phyloP scores from a whole-genome alignment of 2,113 vertebrate species.

The Engystomops pustulosus region DNA sequence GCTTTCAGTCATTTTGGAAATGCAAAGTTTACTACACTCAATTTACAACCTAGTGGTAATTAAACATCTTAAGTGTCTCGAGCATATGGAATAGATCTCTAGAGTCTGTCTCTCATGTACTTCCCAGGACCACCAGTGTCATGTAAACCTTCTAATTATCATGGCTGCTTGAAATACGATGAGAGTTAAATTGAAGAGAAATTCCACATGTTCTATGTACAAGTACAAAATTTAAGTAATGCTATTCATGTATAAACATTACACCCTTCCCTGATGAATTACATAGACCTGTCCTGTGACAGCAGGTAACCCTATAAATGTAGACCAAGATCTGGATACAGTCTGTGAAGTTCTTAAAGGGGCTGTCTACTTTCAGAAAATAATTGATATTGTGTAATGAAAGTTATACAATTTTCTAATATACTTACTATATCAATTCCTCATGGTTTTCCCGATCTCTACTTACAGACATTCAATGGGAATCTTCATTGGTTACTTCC shows the following conservation, averaged over 20 bases:
- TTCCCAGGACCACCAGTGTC: slow-evolving; percentile 7
- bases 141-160: neutral
- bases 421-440: too few relatives aligned
- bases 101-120: neutral
- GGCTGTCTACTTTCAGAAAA: too few relatives aligned
- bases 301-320: too few relatives aligned
- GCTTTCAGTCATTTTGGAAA: neutral
- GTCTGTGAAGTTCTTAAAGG: too few relatives aligned
- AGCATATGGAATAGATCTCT: neutral
- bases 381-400: too few relatives aligned
- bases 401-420: too few relatives aligned
- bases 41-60: neutral
- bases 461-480: too few relatives aligned
- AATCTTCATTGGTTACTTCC: too few relatives aligned
- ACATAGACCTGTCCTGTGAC: too few relatives aligned
- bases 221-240: neutral
- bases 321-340: too few relatives aligned
- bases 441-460: too few relatives aligned
- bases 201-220: neutral
- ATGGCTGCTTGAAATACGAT: neutral
- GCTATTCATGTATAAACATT: neutral
- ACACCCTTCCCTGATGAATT: neutral
- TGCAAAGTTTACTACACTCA: neutral
- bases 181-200: neutral
- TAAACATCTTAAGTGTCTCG: neutral